These are phyloP conservation scores for Eospalax fontanierii DNA, from an alignment of 2,797 vertebrate genomes.

Conservation along the genomic window DNA sequence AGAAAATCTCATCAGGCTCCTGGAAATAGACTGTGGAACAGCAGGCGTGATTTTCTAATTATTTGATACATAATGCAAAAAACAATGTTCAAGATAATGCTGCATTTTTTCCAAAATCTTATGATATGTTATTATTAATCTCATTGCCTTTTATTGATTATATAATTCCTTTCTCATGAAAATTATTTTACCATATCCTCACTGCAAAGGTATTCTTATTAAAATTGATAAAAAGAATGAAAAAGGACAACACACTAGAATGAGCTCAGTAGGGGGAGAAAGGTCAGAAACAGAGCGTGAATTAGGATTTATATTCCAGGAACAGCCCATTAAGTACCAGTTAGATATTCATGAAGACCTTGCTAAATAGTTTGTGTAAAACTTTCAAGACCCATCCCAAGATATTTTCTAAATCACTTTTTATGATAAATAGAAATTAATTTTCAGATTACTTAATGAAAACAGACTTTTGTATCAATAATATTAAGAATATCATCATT, in stretches of 20 bases:
- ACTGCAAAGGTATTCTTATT: neutral
- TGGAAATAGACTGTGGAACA: neutral
- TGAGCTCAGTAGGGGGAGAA: neutral
- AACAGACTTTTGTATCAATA: neutral
- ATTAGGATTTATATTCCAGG: rapidly evolving
- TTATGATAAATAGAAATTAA: neutral
- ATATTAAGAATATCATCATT: neutral
- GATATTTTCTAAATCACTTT: neutral
- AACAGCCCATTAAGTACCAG: neutral
- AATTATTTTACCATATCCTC: neutral
- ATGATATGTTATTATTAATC: neutral
- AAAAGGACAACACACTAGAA: neutral
- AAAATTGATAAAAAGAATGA: neutral
- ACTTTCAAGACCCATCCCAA: neutral
- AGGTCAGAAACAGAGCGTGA: neutral
- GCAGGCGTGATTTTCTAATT: neutral
- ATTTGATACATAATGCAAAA: neutral
- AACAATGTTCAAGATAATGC: neutral
- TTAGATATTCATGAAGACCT: neutral
- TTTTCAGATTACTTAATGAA: neutral
- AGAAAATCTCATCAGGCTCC: neutral
- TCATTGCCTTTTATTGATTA: neutral
- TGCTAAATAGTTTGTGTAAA: neutral
- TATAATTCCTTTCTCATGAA: neutral
- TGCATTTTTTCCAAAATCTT: neutral